Evolutionary conservation across 2,888 invertebrate genomes (phyloP).

Genomic region (Erebia ligea): DNA sequence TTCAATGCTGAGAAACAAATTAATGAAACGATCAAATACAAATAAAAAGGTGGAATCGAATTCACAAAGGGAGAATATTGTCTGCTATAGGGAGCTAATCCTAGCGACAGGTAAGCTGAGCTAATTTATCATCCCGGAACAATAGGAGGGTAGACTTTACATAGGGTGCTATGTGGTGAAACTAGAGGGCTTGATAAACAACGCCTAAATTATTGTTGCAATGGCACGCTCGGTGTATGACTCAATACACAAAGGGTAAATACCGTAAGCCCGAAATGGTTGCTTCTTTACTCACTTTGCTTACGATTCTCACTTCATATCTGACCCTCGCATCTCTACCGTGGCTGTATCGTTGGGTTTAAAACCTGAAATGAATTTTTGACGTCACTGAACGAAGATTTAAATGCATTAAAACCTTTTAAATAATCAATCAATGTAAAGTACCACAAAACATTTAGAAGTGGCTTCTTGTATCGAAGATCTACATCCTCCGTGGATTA

Average conservation of each 20-base stretch:
- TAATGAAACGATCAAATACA: constrained; percentile 72
- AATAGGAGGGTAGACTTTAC: constrained; percentile 61
- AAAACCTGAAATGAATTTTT: too few relatives aligned
- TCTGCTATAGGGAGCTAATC: constrained; percentile 68
- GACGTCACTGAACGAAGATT: too few relatives aligned
- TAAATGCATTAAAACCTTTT: too few relatives aligned
- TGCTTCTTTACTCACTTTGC: not conserved
- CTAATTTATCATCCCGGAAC: constrained; percentile 81
- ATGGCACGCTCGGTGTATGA: constrained; percentile 25
- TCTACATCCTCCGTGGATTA: too few relatives aligned
- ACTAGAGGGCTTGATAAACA: constrained; percentile 65
- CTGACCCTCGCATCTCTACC: not conserved
- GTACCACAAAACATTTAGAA: too few relatives aligned
- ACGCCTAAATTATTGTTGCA: constrained; percentile 51
- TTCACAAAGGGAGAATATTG: constrained; percentile 65
- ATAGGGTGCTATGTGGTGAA: constrained; percentile 48
- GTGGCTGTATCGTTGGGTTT: not conserved
- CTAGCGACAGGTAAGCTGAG: constrained; percentile 76
- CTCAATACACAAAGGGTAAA: constrained; percentile 29
- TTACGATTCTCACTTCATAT: constrained; percentile 8
- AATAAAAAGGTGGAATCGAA: constrained; percentile 72
- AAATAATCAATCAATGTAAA: too few relatives aligned
- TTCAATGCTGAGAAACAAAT: constrained; percentile 63
- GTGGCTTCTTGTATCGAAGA: too few relatives aligned
- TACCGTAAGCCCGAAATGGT: constrained; percentile 12